These are phyloP conservation scores for Enteromius anoplus DNA, from an alignment of 2,797 vertebrate genomes.

Conservation along the genomic window DNA sequence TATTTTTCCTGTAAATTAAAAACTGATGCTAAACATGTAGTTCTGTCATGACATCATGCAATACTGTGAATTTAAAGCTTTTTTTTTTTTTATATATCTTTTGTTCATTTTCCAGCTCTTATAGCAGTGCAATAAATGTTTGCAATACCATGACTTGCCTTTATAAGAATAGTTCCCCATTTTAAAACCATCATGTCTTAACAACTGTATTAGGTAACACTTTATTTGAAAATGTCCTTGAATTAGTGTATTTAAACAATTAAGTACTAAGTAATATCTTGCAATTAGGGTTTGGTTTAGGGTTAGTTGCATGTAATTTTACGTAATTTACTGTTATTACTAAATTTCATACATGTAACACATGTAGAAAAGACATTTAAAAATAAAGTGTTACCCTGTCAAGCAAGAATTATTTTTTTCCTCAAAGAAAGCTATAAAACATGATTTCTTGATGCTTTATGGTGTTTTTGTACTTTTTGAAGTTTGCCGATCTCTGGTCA, in stretches of 20 bases:
- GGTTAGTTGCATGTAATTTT: not conserved
- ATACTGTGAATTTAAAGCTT: constrained; percentile 18
- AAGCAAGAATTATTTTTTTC: not conserved
- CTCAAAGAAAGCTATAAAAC: constrained; percentile 1
- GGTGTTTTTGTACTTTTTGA: not conserved
- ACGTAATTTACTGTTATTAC: not conserved
- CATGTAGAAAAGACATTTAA: not conserved
- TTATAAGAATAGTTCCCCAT: not conserved
- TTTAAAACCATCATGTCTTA: not conserved
- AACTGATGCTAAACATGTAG: constrained; percentile 38
- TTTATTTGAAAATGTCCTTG: not conserved
- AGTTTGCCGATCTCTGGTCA: not conserved
- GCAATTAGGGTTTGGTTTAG: not conserved
- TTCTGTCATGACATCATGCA: constrained; percentile 22
- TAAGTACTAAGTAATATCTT: not conserved
- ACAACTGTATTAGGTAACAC: not conserved
- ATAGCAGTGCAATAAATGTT: not conserved
- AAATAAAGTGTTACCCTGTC: not conserved
- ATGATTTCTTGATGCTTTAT: not conserved
- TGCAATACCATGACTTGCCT: not conserved
- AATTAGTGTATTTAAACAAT: not conserved
- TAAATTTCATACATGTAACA: not conserved
- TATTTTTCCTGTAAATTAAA: not conserved
- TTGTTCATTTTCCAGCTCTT: not conserved
- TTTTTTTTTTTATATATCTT: not conserved